phyloP scores from a whole-genome alignment of 2,797 vertebrate genomes.

The Cirrhinus molitorella region DNA sequence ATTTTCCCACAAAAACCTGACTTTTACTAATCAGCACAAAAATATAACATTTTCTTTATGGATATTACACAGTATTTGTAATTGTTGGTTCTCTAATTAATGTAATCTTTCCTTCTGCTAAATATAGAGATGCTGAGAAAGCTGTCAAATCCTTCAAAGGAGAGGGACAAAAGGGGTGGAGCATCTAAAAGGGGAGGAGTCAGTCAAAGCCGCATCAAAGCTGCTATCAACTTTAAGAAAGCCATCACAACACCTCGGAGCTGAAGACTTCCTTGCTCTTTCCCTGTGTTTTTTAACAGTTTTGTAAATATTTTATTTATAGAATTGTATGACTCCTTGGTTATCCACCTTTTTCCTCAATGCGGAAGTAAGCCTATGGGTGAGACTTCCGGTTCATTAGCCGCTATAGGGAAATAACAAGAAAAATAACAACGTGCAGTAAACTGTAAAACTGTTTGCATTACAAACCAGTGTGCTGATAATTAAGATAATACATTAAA shows the following conservation, averaged over 20 bases:
- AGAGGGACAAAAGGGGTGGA: conserved; percentile 56
- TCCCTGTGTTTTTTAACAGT: background rate
- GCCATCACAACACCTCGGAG: conserved; percentile 40
- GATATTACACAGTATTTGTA: conserved; percentile 3
- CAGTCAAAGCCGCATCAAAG: conserved; percentile 59
- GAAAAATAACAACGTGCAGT: no score
- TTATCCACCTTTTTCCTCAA: background rate
- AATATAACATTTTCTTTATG: background rate
- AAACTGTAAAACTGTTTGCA: no score
- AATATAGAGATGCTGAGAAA: conserved; percentile 73
- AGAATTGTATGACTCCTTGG: background rate
- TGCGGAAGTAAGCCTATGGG: no score
- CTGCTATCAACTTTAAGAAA: conserved; percentile 50
- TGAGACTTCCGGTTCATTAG: no score
- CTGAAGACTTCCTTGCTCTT: conserved; percentile 22
- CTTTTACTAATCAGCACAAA: background rate
- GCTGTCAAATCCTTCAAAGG: conserved; percentile 69
- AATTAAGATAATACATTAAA: no score
- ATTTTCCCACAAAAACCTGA: background rate
- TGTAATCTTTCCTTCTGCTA: background rate
- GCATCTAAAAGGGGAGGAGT: conserved; percentile 56
- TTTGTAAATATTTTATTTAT: background rate
- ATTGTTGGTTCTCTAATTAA: background rate
- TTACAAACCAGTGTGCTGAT: no score
- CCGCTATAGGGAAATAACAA: no score